Evolutionary conservation across 2,113 vertebrate genomes (phyloP), one percentile per base, ranked within the genome.

Genomic region (Amphiprion ocellaris): DNA sequence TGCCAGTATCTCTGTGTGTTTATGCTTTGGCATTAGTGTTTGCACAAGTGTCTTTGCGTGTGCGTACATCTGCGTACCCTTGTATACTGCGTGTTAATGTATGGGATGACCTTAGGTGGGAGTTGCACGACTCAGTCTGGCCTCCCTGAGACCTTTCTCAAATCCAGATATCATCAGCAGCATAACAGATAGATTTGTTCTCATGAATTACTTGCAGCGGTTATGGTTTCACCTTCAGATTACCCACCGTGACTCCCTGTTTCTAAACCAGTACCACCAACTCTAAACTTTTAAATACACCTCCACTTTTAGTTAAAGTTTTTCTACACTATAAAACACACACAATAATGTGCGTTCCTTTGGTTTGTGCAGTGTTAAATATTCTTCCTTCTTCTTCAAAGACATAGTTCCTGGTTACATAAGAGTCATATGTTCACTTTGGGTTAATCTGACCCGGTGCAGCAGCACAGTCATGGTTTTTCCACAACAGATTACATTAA

Each of bases 1-100:
- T 85, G 71, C 33, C 59, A 65, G 52, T 28, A 33, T 74, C 68
- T 75, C 17, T n/a, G n/a, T 72, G 54, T 81, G 56, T 86, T 80
- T 77, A 64, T 84, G 74, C 70, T 56, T 53, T 52, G 59, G 16
- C 10, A 21, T 50, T 30, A 19, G 16, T 50, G 15, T 50, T 14
- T 50, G 49, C 49, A 16, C 7, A n/a, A 41, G 4, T 30, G 77
- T 26, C 16, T 28, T 61, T 24, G 37, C 49, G 37, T 30, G 50
- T 56, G 4, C 30, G 30, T 30, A 30, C 30, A 30, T 30, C 30
- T 30, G 5, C 30, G 30, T 61, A 37, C 8, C 39, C 44, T 28
- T 39, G 21, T 54, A 19, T 73, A 12, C 47, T 61, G 55, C 2
- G 4, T 74, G 53, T 69, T 69, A 47, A 86, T 82, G 63, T 53